Conservation (phyloP, 2,888 invertebrate genomes). For the Anthophora plumipes region DNA sequence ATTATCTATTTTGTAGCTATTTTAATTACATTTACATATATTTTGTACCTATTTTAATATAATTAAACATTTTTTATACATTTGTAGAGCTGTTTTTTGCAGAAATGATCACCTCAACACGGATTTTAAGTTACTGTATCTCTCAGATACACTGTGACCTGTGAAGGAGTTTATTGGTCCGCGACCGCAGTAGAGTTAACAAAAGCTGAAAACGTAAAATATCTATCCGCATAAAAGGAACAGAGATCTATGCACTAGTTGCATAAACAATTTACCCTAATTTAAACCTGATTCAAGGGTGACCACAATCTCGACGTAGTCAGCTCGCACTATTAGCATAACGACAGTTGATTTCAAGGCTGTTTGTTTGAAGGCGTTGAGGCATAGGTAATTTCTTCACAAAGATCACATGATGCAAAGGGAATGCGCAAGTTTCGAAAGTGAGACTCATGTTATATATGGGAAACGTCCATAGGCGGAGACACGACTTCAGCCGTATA, state of each 20-base stretch:
- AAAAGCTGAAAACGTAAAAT: too few species aligned
- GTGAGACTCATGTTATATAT: conserved; percentile 28
- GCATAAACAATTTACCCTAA: not conserved
- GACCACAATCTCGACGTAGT: not conserved
- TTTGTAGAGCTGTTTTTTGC: too few species aligned
- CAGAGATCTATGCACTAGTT: not conserved
- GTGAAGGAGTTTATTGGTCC: too few species aligned
- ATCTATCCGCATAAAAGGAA: too few species aligned
- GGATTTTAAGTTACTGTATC: too few species aligned
- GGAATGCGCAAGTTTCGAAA: conserved; percentile 46
- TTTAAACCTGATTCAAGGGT: not conserved
- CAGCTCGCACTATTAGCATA: conserved; percentile 8
- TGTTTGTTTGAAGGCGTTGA: conserved; percentile 76
- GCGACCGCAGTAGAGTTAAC: too few species aligned
- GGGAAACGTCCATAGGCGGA: conserved; percentile 43
- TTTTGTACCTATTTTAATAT: too few species aligned
- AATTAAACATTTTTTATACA: too few species aligned
- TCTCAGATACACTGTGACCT: too few species aligned
- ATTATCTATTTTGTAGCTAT: too few species aligned
- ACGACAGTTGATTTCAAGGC: conserved; percentile 53
- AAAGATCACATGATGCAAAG: conserved; percentile 71
- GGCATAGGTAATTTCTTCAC: conserved; percentile 76
- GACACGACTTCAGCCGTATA: conserved; percentile 47
- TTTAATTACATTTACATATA: too few species aligned
- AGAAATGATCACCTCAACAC: too few species aligned